Conservation (phyloP, 2,888 invertebrate genomes). For the Augiades crinisus region DNA sequence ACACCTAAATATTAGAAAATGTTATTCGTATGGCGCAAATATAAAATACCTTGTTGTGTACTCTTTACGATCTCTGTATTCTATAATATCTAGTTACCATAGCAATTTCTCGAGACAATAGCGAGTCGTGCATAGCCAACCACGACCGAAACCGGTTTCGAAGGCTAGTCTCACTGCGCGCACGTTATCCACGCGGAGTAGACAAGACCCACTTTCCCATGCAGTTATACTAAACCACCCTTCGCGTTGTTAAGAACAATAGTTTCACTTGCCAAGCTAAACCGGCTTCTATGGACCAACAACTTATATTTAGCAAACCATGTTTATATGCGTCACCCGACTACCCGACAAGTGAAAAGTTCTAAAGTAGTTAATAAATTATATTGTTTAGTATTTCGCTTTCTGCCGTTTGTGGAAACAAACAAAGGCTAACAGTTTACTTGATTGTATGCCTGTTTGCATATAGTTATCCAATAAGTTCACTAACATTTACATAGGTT, state of each 20-base stretch:
- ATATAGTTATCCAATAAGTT: too few species aligned
- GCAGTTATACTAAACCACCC: slow-evolving; percentile 24
- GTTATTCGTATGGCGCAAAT: slow-evolving; percentile 4
- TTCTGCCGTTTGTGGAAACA: background rate
- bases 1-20: background rate
- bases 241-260: background rate
- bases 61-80: slow-evolving; percentile 27
- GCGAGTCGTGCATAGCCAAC: slow-evolving; percentile 56
- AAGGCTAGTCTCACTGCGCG: slow-evolving; percentile 37
- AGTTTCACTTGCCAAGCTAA: background rate
- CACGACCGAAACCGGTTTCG: slow-evolving; percentile 59
- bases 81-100: slow-evolving; percentile 34
- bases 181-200: slow-evolving; percentile 27
- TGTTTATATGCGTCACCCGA: slow-evolving; percentile 11
- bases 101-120: slow-evolving; percentile 62
- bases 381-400: background rate
- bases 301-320: slow-evolving; percentile 11
- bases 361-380: slow-evolving; percentile 3
- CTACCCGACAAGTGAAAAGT: slow-evolving; percentile 7
- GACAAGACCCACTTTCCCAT: slow-evolving; percentile 46
- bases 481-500: too few species aligned
- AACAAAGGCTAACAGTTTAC: background rate
- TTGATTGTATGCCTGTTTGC: too few species aligned
- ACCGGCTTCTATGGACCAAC: background rate
- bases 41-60: slow-evolving; percentile 3